phyloP scores from a whole-genome alignment of 1,140 invertebrate genomes.

The Berghia stephanieae region DNA sequence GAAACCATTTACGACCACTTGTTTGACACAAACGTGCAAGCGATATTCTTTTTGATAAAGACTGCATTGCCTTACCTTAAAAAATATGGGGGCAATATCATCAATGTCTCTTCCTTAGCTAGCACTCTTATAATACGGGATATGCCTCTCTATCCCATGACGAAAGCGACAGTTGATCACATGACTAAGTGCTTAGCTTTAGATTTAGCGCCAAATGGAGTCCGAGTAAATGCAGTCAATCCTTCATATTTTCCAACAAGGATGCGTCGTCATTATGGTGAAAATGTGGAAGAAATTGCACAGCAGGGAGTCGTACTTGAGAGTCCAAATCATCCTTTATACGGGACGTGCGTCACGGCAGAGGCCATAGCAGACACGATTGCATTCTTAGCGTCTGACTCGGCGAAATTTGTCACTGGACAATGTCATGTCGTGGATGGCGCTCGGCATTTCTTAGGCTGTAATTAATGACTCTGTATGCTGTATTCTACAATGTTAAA shows the following conservation, averaged over 20 bases:
- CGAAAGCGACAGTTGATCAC: conserved; percentile 14
- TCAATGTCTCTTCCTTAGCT: neutral
- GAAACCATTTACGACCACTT: neutral
- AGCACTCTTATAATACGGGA: too few relatives aligned
- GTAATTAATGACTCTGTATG: too few relatives aligned
- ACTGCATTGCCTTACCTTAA: conserved; percentile 9
- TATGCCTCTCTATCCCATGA: neutral
- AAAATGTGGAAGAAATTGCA: neutral
- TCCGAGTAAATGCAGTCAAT: conserved; percentile 24
- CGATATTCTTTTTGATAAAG: conserved; percentile 19
- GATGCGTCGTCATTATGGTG: neutral
- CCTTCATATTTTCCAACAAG: neutral
- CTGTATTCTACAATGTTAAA: too few relatives aligned
- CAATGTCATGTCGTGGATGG: conserved; percentile 11
- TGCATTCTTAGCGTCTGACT: conserved; percentile 15
- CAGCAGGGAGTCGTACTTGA: neutral
- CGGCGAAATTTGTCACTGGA: conserved; percentile 16
- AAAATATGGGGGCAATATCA: conserved; percentile 6
- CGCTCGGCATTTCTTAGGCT: too few relatives aligned
- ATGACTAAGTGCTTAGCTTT: neutral
- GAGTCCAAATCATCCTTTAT: neutral
- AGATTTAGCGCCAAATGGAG: conserved; percentile 1
- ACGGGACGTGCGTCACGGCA: neutral
- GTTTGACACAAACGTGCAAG: conserved; percentile 1
- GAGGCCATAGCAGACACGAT: conserved; percentile 21